Evolutionary conservation across 1,140 invertebrate genomes (phyloP).

Genomic region (Vanessa tameamea): DNA sequence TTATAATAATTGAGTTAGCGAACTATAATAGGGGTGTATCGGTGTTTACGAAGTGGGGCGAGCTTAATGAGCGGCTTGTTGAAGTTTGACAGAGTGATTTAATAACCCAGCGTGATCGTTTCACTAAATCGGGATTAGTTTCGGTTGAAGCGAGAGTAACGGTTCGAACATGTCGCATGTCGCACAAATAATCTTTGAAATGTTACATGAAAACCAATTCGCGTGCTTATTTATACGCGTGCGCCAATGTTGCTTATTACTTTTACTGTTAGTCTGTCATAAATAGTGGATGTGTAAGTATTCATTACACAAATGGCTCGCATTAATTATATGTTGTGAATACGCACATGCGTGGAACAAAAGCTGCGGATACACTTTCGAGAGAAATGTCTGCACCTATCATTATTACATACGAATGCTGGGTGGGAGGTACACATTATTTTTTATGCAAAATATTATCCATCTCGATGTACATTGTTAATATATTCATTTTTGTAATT

Average conservation of each 20-base stretch:
- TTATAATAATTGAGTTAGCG: slow-evolving; percentile 60
- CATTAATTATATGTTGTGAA: slow-evolving; percentile 21
- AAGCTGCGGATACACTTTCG: slow-evolving; percentile 8
- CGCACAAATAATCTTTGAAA: slow-evolving; percentile 8
- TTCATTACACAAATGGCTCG: slow-evolving; percentile 20
- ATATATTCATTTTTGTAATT: background rate
- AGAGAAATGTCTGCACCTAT: slow-evolving; percentile 29
- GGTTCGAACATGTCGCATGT: slow-evolving; percentile 8
- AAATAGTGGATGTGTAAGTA: slow-evolving; percentile 19
- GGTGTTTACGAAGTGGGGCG: slow-evolving; percentile 55
- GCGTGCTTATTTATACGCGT: background rate
- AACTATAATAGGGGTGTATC: slow-evolving; percentile 53
- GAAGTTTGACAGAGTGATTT: slow-evolving; percentile 76
- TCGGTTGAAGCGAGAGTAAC: slow-evolving; percentile 42
- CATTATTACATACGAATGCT: slow-evolving; percentile 38
- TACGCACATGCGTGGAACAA: slow-evolving; percentile 13
- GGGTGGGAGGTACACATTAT: slow-evolving; percentile 32
- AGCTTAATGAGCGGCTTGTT: slow-evolving; percentile 70
- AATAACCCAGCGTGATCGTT: slow-evolving; percentile 68
- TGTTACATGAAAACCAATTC: slow-evolving; percentile 1
- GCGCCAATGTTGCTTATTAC: slow-evolving; percentile 7
- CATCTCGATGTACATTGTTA: background rate
- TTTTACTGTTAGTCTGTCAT: slow-evolving; percentile 19
- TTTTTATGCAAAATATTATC: slow-evolving; percentile 23
- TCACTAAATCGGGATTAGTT: slow-evolving; percentile 70